Evolutionary conservation across 2,113 vertebrate species (phyloP).

Genomic region (Serinus canaria): DNA sequence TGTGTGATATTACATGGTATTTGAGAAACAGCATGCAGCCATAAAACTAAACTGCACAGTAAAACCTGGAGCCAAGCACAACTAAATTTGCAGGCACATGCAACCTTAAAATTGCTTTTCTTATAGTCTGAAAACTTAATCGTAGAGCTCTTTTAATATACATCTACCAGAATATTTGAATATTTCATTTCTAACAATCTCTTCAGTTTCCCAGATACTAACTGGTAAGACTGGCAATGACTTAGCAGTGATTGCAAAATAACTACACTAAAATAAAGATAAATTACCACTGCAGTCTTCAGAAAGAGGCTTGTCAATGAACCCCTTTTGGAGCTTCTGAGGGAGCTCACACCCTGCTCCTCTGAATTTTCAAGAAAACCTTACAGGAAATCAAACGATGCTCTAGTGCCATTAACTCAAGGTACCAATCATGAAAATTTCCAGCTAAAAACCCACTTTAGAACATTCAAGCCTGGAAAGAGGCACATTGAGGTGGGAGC

Average conservation of each 20-base stretch:
- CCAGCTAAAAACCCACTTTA: neutral
- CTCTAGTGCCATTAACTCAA: neutral
- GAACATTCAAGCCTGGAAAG: neutral
- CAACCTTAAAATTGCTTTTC: constrained; percentile 14
- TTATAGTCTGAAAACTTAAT: constrained; percentile 15
- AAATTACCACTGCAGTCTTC: neutral
- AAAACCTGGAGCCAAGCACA: neutral
- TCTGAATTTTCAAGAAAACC: neutral
- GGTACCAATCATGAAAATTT: neutral
- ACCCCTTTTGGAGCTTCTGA: neutral
- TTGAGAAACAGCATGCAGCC: constrained; percentile 19
- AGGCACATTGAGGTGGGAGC: neutral
- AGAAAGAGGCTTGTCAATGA: neutral
- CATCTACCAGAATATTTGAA: neutral
- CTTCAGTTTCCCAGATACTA: neutral
- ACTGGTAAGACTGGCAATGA: neutral
- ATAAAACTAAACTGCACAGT: neutral
- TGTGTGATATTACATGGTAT: neutral
- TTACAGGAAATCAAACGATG: neutral
- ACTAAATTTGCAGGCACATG: neutral
- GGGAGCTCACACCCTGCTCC: neutral
- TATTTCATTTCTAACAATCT: neutral
- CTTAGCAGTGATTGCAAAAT: neutral
- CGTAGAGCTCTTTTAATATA: constrained; percentile 1
- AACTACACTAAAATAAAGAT: neutral